Evolutionary conservation across 2,797 vertebrate genomes (phyloP), one percentile per base, ranked within the genome.

Genomic region (Diglossa cyanea): DNA sequence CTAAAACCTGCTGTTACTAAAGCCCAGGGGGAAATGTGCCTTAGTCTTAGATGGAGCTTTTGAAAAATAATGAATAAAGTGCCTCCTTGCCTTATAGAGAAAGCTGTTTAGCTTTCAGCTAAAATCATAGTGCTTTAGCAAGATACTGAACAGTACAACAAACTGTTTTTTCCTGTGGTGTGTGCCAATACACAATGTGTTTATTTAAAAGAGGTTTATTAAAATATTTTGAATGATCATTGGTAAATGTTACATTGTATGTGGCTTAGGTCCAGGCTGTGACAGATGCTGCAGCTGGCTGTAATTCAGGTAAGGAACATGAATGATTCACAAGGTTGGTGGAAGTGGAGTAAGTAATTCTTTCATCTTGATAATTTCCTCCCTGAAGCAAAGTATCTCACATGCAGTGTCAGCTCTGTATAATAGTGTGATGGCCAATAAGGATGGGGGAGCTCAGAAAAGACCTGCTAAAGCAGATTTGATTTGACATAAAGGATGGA

Each of bases 301-400:
- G 83, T 45, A 73, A 79, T 91, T 96, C 95, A 94, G 88, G 95
- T 94, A 78, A 66, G 44, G 73, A 77, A 82, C 54, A 91, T 84
- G 75, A 95, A 95, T 95, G 95, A 96, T 95, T 97, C 89, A 91
- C 60, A 42, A 95, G 91, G 70, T 63, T 92, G 70, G 61, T 82
- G 66, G 93, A 95, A 95, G 89, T 57, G 47, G 87, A 95, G 89
- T 90, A 82, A 95, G 89, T 91, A 84, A 95, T 92, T 96, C 81
- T 93, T 95, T 95, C 84, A 93, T 93, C 94, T 92, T 78, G 78
- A 95, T 95, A 80, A 65, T 81, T 96, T 96, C 88, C 77, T 92
- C 83, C 95, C 89, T 83, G 75, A 94, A 95, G 95, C 53, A 4
- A 95, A 91, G 81, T 89, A 77, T 75, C 77, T 93, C 3, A 10